A percentile compares a stretch with the other conserved stretches of the same genome.
Conservation (phyloP, 2,888 invertebrate species). For the Papilio protenor region DNA sequence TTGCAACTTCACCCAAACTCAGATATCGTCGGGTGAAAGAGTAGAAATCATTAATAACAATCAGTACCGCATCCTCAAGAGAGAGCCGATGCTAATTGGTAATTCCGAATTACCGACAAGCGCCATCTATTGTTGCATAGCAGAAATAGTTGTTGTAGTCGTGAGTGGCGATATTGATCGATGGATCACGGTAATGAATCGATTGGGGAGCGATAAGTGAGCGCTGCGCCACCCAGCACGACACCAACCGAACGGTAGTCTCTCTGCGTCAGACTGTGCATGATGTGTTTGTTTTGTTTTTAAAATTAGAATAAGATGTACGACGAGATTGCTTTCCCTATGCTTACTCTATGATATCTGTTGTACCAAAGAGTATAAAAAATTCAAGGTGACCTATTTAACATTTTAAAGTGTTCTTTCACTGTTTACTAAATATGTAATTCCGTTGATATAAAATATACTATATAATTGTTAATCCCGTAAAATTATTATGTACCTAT, state of each 20-base stretch:
- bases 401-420: background rate
- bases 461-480: no score
- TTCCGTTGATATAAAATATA: no score
- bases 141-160: conserved; percentile 76
- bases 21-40: conserved; percentile 73
- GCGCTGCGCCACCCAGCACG: conserved; percentile 73
- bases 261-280: conserved; percentile 52
- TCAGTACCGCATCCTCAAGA: conserved; percentile 61
- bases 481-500: background rate
- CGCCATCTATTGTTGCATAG: conserved; percentile 83
- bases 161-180: conserved; percentile 79
- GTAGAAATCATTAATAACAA: conserved; percentile 83
- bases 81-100: conserved; percentile 74
- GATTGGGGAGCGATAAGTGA: conserved; percentile 63
- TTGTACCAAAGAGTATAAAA: background rate
- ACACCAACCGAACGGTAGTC: conserved; percentile 75
- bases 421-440: background rate
- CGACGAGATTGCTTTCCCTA: conserved; percentile 51
- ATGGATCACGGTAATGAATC: conserved; percentile 73
- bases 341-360: background rate
- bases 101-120: conserved; percentile 78
- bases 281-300: conserved; percentile 63
- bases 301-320: conserved; percentile 64
- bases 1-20: conserved; percentile 3
- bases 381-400: background rate